A percentile compares a stretch with the other conserved stretches of the same genome.
Evolutionary conservation across 2,113 vertebrate genomes (phyloP).

Genomic region (Ailurus styani): DNA sequence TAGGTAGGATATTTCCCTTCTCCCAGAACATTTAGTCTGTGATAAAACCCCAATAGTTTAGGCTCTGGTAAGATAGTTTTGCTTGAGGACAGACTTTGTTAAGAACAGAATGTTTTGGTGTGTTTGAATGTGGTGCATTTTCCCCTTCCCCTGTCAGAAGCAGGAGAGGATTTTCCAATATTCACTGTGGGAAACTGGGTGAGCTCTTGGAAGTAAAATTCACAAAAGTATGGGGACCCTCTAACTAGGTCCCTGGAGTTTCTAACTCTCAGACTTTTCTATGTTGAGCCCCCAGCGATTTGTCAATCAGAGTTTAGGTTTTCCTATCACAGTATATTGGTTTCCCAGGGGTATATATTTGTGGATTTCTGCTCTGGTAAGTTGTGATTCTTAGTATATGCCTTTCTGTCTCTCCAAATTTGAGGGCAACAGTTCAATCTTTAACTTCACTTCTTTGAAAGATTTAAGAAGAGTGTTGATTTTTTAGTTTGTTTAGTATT

Average conservation of each 20-base stretch:
- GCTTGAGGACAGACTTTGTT: background rate
- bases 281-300: background rate
- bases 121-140: background rate
- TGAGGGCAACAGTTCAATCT: background rate
- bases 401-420: background rate
- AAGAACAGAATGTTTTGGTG: background rate
- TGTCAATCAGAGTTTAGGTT: background rate
- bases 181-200: background rate
- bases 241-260: background rate
- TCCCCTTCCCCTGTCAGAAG: background rate
- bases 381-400: background rate
- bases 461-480: background rate
- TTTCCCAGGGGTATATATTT: background rate
- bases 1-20: background rate
- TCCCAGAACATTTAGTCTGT: background rate
- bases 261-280: background rate
- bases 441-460: background rate
- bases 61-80: background rate
- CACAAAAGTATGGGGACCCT: background rate
- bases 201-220: background rate
- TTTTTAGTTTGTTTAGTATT: background rate
- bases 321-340: background rate
- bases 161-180: background rate
- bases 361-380: background rate
- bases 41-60: background rate